Conservation (phyloP, 2,113 vertebrate species). For the Oxyura jamaicensis region DNA sequence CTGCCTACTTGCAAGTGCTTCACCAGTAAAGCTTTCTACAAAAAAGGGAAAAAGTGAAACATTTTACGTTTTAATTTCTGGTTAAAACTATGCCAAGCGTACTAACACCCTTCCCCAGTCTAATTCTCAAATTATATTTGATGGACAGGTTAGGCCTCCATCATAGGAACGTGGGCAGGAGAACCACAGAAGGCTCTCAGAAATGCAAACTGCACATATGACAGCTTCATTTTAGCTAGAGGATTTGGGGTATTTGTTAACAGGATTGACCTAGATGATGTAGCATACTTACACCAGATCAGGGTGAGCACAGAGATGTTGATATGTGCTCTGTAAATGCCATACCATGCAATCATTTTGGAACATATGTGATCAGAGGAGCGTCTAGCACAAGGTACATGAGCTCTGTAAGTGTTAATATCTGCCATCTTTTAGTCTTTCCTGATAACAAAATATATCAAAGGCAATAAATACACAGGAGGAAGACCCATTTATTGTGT, state of each 20-base stretch:
- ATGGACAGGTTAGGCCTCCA: not conserved
- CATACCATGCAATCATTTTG: not conserved
- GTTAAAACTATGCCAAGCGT: not conserved
- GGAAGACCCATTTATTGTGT: not conserved
- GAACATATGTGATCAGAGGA: not conserved
- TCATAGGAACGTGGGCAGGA: not conserved
- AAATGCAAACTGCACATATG: not conserved
- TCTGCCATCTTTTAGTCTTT: not conserved
- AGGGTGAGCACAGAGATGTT: not conserved
- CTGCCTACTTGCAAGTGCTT: not conserved
- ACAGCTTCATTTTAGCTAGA: too few relatives aligned
- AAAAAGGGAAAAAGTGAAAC: not conserved
- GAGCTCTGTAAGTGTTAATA: not conserved
- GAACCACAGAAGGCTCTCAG: not conserved
- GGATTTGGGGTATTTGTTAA: not conserved
- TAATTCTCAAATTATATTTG: not conserved
- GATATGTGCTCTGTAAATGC: not conserved
- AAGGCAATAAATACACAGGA: not conserved
- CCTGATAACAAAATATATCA: not conserved
- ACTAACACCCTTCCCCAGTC: not conserved
- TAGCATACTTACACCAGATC: not conserved
- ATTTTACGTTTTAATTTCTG: not conserved
- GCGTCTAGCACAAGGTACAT: not conserved
- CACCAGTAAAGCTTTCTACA: not conserved
- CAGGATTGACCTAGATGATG: not conserved